Evolutionary conservation across 2,888 invertebrate genomes (phyloP), one percentile per base, ranked within the genome.

Genomic region (Epiperipatus broadwayi): DNA sequence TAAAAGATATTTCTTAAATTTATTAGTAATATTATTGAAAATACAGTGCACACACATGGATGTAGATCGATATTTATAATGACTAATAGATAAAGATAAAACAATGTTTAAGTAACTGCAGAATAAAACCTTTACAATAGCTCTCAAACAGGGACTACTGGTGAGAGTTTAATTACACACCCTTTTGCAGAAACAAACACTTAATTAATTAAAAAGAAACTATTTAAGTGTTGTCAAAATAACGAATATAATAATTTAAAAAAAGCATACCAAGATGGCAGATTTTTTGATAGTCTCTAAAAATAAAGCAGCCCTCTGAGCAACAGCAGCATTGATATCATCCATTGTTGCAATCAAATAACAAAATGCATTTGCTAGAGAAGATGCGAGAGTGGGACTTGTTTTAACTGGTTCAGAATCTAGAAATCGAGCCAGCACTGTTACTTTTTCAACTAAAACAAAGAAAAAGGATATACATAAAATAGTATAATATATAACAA

Each of bases 301-400:
- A 58, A 84, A 85, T 2, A 91, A 67, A 1, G 84, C 80, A 3
- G 91, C 77, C 49, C 87, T 68, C 60, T 95, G 93, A 1, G 93
- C 87, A 2, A 97, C 91, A 49, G 85, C 78, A 12, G 91, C 79
- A 60, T 84, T 87, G 43, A 75, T 73, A 59, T 97, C 97, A 60
- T 93, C 89, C 72, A 95, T 78, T 51, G 87, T 81, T 39, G 84
- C 83, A 48, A 97, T 80, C 40, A 95, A 69, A 59, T 91, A 87
- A 60, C 89, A 93, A 67, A 95, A 93, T 2, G 91, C 85, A 47
- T 91, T 91, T 4, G 95, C 85, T 50, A 97, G 61, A 0, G 89
- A 81, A 1, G 91, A 83, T 93, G 89, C 35, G 97, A 54, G 4
- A 60, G 52, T 40, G 46, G 59, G 70, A 55, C 84, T 78, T 39